A percentile compares a stretch with the other conserved stretches of the same genome.
Conservation (phyloP, 2,888 invertebrate species). For the Dione vanillae region DNA sequence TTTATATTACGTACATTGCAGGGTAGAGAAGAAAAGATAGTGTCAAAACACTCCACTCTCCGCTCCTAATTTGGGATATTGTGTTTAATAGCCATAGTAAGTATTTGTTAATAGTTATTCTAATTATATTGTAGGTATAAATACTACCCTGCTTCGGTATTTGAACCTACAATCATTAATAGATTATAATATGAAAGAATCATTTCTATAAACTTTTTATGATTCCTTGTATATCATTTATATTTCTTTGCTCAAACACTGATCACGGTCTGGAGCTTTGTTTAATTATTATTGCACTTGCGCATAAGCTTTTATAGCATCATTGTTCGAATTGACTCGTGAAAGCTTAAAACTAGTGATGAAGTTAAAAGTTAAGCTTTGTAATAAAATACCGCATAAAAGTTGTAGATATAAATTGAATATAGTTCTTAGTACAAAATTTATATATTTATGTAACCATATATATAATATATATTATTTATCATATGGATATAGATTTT, state of each 20-base stretch:
- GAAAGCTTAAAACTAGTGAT: not conserved
- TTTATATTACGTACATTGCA: too few relatives aligned
- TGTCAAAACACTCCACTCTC: not conserved
- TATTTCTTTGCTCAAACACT: slow-evolving; percentile 8
- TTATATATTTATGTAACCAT: too few relatives aligned
- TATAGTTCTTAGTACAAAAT: too few relatives aligned
- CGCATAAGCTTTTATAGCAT: slow-evolving; percentile 26
- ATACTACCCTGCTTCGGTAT: too few relatives aligned
- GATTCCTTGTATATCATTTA: not conserved
- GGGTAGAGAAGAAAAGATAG: not conserved
- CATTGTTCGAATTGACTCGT: slow-evolving; percentile 11
- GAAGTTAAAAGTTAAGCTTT: too few relatives aligned
- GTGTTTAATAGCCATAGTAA: too few relatives aligned
- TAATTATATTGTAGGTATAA: too few relatives aligned
- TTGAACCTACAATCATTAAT: not conserved
- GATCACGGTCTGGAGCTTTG: slow-evolving; percentile 25
- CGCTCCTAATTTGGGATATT: not conserved
- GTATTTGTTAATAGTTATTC: too few relatives aligned
- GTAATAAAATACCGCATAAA: not conserved
- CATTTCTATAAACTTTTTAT: not conserved
- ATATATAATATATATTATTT: too few relatives aligned
- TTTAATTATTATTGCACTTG: slow-evolving; percentile 31
- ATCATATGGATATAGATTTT: too few relatives aligned
- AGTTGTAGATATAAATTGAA: not conserved
- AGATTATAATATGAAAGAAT: not conserved